These are phyloP conservation scores for Pogonocichla stellata DNA, from an alignment of 2,113 vertebrate genomes.

Conservation along the genomic window DNA sequence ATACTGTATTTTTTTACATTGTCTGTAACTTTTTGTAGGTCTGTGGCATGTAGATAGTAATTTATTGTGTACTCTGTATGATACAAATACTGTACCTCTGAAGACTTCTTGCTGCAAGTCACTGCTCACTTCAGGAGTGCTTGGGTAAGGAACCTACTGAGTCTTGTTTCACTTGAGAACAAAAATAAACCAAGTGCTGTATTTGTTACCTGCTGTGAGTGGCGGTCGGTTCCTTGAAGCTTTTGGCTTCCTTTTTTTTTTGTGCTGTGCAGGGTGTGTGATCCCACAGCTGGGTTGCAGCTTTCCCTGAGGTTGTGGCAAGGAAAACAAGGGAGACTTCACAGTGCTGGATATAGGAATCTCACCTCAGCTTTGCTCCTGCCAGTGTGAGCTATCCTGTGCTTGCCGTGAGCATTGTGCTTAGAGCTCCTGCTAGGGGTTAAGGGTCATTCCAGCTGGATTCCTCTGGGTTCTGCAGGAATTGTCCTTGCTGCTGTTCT, in stretches of 20 bases:
- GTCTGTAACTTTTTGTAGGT: slow-evolving; percentile 82
- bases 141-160: slow-evolving; percentile 30
- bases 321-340: neutral
- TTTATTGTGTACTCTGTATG: slow-evolving; percentile 85
- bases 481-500: neutral
- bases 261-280: rapidly evolving
- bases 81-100: slow-evolving; percentile 45
- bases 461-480: neutral
- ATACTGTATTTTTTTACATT: slow-evolving; percentile 81
- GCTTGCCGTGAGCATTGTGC: rapidly evolving
- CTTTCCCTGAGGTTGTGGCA: neutral
- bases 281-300: neutral
- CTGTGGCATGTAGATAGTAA: slow-evolving; percentile 93
- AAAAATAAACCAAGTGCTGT: slow-evolving; percentile 64
- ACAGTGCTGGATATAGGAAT: neutral
- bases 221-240: neutral
- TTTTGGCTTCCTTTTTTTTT: neutral
- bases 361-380: neutral
- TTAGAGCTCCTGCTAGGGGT: neutral
- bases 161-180: slow-evolving; percentile 45
- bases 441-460: neutral
- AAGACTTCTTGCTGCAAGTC: slow-evolving; percentile 46
- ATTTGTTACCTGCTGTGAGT: neutral
- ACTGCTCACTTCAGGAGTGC: slow-evolving; percentile 35
- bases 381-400: no score